Evolutionary conservation across 2,113 vertebrate genomes (phyloP), one percentile per base, ranked within the genome.

Genomic region (Eubucco bourcierii): DNA sequence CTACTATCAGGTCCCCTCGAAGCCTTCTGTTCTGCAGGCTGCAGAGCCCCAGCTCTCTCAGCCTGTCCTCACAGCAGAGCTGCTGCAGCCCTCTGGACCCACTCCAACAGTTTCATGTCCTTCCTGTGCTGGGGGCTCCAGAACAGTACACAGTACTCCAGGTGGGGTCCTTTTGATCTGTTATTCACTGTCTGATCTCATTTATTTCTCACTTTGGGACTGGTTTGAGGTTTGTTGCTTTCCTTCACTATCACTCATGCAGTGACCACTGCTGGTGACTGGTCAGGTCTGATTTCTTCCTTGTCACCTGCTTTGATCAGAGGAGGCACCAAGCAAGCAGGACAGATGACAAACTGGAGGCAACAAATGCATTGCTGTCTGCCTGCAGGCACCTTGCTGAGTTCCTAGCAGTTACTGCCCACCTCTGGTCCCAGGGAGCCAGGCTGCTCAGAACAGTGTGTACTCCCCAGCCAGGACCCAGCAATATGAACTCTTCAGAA

Each of bases 221-320:
- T 53, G 39, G 44, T 34, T 10, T 37, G 52, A 70, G 39, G 28
- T 58, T 88, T 88, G 55, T 68, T 83, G 67, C 16, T 90, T 86
- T 61, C 68, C 80, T 88, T 87, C 72, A 15, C 53, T 52, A 9
- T 52, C 44, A 28, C 47, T 76, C 33, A 75, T 64, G 0, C 59
- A 73, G 55, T 68, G 75, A n/a, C n/a, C n/a, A 44, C 28, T 37
- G 47, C 19, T 0, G 0, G 59, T 47, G 25, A 31, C 44, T 64
- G 55, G 15, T 28, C 55, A 87, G 82, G 28, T 61, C 5, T 28
- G 29, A 24, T 68, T 79, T 76, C 63, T 84, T 75, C 65, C 65
- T 71, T 1, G 0, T 58, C 71, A 55, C 31, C 23, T 44, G 31
- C 66, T 86, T 47, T 81, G 53, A 16, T n/a, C 0, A 0, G 24